Conservation (phyloP, 2,888 invertebrate genomes). For the Marronus borbonicus region DNA sequence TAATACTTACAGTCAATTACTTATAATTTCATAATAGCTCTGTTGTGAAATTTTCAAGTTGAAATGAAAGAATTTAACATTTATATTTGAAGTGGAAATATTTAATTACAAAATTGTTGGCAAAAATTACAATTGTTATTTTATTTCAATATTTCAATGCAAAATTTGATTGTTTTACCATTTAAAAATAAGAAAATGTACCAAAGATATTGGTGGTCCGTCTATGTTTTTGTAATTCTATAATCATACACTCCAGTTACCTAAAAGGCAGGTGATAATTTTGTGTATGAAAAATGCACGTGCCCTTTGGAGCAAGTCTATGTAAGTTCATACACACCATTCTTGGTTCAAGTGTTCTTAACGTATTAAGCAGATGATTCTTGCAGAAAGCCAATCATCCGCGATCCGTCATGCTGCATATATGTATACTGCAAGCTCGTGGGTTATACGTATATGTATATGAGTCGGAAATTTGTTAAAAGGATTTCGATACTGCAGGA, state of each 20-base stretch:
- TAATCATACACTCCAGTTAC: neutral
- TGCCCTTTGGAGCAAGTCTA: slow-evolving; percentile 34
- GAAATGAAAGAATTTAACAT: too few relatives aligned
- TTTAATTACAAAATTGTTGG: too few relatives aligned
- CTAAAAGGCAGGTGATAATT: slow-evolving; percentile 38
- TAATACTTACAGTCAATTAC: too few relatives aligned
- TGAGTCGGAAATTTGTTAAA: slow-evolving; percentile 31
- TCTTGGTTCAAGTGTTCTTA: slow-evolving; percentile 21
- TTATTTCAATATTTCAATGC: too few relatives aligned
- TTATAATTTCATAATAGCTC: too few relatives aligned
- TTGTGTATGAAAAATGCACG: slow-evolving; percentile 35
- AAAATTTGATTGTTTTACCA: too few relatives aligned
- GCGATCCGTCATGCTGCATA: slow-evolving; percentile 13
- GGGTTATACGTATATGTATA: slow-evolving; percentile 4
- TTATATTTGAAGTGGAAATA: too few relatives aligned
- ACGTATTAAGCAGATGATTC: slow-evolving; percentile 41
- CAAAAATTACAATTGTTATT: too few relatives aligned
- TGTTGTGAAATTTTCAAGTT: too few relatives aligned
- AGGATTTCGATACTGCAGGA: slow-evolving; percentile 52
- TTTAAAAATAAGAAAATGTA: too few relatives aligned
- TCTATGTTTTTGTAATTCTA: slow-evolving; percentile 34
- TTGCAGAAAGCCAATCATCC: slow-evolving; percentile 21
- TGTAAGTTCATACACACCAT: slow-evolving; percentile 15
- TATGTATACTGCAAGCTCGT: slow-evolving; percentile 27
- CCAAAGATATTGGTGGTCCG: neutral